Conservation (phyloP, 2,888 invertebrate species). For the Leptopilina myrica region DNA sequence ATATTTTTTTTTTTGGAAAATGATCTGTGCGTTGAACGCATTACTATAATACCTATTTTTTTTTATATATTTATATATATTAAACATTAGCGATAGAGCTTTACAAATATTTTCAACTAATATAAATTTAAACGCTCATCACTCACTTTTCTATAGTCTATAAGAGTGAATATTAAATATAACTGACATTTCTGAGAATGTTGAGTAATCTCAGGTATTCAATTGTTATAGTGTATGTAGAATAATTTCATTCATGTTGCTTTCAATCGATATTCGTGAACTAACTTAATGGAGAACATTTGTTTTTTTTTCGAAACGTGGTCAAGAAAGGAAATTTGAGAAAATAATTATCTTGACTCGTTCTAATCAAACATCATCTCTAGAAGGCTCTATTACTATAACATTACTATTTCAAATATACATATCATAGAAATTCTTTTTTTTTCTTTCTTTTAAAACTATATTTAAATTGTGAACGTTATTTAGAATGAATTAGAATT, state of each 20-base stretch:
- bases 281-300: background rate
- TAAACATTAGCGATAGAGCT: conserved; percentile 3
- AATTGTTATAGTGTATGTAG: conserved; percentile 4
- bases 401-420: conserved; percentile 52
- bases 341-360: conserved; percentile 44
- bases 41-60: background rate
- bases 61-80: no score
- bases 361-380: conserved; percentile 44
- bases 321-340: background rate
- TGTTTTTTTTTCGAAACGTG: background rate
- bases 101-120: conserved; percentile 13
- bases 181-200: conserved; percentile 13
- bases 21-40: conserved; percentile 26
- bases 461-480: conserved; percentile 36
- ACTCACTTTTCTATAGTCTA: background rate
- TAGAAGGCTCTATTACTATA: conserved; percentile 21
- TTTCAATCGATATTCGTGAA: conserved; percentile 8
- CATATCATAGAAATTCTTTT: conserved; percentile 36
- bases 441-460: background rate
- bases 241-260: background rate
- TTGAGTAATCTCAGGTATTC: conserved; percentile 8
- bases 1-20: background rate
- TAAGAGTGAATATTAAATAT: conserved; percentile 14
- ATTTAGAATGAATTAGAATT: conserved; percentile 69
- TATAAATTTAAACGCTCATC: conserved; percentile 20